These are phyloP conservation scores for Pipra filicauda DNA, from an alignment of 2,113 vertebrate species.

Conservation along the genomic window DNA sequence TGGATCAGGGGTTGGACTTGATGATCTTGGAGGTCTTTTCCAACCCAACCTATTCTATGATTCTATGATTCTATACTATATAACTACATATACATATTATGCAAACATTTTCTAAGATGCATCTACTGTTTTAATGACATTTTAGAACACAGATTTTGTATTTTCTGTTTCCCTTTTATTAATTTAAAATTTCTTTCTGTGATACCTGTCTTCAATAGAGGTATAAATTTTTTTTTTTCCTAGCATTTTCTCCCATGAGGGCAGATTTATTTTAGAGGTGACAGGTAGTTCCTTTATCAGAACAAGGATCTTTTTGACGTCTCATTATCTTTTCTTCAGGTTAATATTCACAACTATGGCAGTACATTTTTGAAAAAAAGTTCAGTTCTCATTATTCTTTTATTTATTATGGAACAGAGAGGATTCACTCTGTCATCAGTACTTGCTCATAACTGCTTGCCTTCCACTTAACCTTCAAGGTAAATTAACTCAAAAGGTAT, in stretches of 20 bases:
- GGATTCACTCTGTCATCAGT: neutral
- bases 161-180: neutral
- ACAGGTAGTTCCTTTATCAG: neutral
- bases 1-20: too few species aligned
- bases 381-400: neutral
- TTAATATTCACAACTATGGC: neutral
- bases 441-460: neutral
- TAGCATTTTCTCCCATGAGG: neutral
- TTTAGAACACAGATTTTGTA: neutral
- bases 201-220: neutral
- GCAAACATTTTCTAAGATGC: neutral
- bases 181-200: neutral
- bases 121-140: neutral
- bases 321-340: neutral
- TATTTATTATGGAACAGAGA: neutral
- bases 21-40: too few species aligned
- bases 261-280: neutral
- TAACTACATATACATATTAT: neutral
- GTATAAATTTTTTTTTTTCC: neutral
- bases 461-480: conserved; percentile 28
- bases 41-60: too few species aligned
- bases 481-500: conserved; percentile 12
- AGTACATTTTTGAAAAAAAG: neutral
- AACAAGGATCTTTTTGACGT: neutral
- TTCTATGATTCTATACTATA: too few species aligned